phyloP scores from a whole-genome alignment of 2,797 vertebrate genomes.

The Poeciliopsis turneri region DNA sequence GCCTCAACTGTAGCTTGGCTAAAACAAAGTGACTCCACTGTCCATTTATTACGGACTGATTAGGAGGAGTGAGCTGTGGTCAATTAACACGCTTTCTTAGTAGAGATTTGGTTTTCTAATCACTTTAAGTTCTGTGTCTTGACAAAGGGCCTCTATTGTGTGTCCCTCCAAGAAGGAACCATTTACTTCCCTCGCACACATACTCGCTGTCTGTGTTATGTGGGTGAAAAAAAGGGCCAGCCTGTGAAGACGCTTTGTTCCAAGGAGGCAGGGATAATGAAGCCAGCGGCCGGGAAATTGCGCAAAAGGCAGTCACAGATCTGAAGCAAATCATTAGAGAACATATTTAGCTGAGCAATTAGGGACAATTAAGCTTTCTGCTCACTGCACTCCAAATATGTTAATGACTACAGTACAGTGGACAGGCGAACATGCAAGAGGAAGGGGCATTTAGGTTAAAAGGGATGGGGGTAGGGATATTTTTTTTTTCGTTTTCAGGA shows the following conservation, averaged over 20 bases:
- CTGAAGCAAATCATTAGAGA: slow-evolving; percentile 88
- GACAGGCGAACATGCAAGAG: slow-evolving; percentile 83
- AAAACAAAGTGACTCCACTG: slow-evolving; percentile 69
- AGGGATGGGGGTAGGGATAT: slow-evolving; percentile 65
- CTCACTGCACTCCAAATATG: slow-evolving; percentile 89
- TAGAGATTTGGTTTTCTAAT: slow-evolving; percentile 86
- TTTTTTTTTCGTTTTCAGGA: slow-evolving; percentile 31
- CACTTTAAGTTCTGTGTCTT: slow-evolving; percentile 83
- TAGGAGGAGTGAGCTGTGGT: slow-evolving; percentile 79
- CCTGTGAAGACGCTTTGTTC: slow-evolving; percentile 89
- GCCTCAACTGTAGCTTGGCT: slow-evolving; percentile 55
- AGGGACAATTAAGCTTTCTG: slow-evolving; percentile 95
- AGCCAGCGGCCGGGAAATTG: slow-evolving; percentile 88
- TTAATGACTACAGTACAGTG: slow-evolving; percentile 86
- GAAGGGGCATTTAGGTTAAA: slow-evolving; percentile 79
- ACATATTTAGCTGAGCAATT: slow-evolving; percentile 92
- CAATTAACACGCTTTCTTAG: slow-evolving; percentile 86
- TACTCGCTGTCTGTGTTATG: slow-evolving; percentile 78
- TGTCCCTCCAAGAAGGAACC: slow-evolving; percentile 73
- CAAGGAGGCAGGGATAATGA: slow-evolving; percentile 86
- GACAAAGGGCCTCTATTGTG: slow-evolving; percentile 85
- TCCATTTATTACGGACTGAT: slow-evolving; percentile 79
- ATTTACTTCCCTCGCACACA: slow-evolving; percentile 77
- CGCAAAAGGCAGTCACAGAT: slow-evolving; percentile 88
- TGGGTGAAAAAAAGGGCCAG: slow-evolving; percentile 60